These are phyloP conservation scores for Drosophila prosaltans DNA, from an alignment of 1,140 invertebrate genomes.

Conservation along the genomic window DNA sequence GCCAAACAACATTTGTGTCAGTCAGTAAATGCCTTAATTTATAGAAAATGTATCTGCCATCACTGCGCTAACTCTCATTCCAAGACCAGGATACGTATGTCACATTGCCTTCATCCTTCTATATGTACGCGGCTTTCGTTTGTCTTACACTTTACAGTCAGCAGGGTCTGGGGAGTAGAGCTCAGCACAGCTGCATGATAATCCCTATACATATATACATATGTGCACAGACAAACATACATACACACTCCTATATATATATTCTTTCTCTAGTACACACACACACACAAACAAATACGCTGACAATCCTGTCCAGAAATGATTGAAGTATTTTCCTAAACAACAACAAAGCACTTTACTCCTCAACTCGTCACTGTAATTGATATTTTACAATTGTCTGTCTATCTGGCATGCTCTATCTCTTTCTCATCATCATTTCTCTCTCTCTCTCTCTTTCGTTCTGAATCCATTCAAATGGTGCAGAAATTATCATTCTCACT, in stretches of 20 bases:
- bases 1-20: constrained; percentile 50
- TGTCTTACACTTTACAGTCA: constrained; percentile 51
- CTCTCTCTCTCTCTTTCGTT: neutral
- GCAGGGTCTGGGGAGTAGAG: constrained; percentile 22
- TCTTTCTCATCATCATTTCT: neutral
- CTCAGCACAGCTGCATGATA: constrained; percentile 56
- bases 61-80: constrained; percentile 31
- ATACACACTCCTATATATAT: neutral
- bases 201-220: constrained; percentile 45
- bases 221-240: constrained; percentile 18
- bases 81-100: constrained; percentile 33
- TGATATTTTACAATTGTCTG: constrained; percentile 76
- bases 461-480: constrained; percentile 55
- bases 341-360: constrained; percentile 64
- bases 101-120: constrained; percentile 52
- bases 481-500: constrained; percentile 73
- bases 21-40: constrained; percentile 61
- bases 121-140: constrained; percentile 53
- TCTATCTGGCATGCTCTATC: constrained; percentile 32
- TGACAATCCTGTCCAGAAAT: constrained; percentile 62
- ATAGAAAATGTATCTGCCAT: constrained; percentile 69
- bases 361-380: constrained; percentile 65
- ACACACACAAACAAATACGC: constrained; percentile 13
- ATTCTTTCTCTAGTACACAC: too few relatives aligned
- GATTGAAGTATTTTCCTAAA: constrained; percentile 73